Percentiles rank a stretch among this genome's conserved stretches.
Evolutionary conservation across 2,113 vertebrate species (phyloP).

Genomic region (Bufo bufo): DNA sequence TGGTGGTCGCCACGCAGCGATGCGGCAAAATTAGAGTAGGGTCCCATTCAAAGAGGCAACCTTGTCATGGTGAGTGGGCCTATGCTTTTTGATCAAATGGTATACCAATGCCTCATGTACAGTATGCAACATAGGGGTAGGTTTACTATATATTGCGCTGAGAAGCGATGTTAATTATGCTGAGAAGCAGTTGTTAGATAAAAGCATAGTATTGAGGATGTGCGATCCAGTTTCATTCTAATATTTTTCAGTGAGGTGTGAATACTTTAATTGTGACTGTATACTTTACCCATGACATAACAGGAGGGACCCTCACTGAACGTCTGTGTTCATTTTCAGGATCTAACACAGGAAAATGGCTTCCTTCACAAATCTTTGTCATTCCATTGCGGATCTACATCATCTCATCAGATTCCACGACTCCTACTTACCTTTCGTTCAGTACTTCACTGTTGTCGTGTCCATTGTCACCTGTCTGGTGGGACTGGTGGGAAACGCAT

Average conservation of each 20-base stretch:
- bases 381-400: neutral
- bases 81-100: too few relatives aligned
- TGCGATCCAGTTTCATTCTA: too few relatives aligned
- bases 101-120: too few relatives aligned
- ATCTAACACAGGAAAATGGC: neutral
- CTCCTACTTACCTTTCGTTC: neutral
- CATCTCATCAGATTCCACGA: neutral
- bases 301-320: neutral
- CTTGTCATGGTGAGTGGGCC: too few relatives aligned
- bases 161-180: too few relatives aligned
- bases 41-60: too few relatives aligned
- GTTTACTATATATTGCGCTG: too few relatives aligned
- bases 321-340: neutral
- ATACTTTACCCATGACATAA: neutral
- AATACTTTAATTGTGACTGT: neutral
- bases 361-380: neutral
- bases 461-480: neutral
- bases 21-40: too few relatives aligned
- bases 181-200: too few relatives aligned
- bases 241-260: neutral
- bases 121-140: too few relatives aligned
- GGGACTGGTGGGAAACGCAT: constrained; percentile 31
- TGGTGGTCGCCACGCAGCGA: too few relatives aligned
- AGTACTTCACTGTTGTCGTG: neutral
- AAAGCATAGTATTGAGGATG: too few relatives aligned